These are phyloP conservation scores for Bufo bufo DNA, from an alignment of 2,113 vertebrate species.

Conservation along the genomic window DNA sequence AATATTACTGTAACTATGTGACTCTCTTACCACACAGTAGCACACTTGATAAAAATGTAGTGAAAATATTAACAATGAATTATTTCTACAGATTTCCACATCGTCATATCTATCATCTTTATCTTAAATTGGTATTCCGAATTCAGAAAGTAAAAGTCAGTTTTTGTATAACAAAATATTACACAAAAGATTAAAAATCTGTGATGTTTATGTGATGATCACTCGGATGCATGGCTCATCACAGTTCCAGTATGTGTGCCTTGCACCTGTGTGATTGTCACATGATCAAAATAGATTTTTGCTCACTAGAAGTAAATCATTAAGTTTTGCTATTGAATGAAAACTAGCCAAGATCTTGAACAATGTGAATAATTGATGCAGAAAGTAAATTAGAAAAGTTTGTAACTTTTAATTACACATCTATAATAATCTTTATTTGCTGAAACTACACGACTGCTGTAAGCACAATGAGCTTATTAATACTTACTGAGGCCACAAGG, in stretches of 20 bases:
- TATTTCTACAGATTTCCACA: no score
- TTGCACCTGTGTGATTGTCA: background rate
- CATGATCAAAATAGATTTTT: background rate
- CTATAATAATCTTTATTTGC: background rate
- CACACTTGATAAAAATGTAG: no score
- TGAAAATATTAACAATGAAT: no score
- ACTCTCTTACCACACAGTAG: no score
- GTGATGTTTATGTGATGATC: background rate
- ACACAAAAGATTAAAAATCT: background rate
- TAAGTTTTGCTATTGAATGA: background rate
- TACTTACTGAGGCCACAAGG: slow-evolving; percentile 20
- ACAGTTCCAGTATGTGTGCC: no score
- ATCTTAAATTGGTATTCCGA: no score
- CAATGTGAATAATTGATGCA: background rate
- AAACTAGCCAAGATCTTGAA: background rate
- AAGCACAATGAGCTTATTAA: background rate
- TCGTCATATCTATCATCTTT: no score
- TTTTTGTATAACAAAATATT: no score
- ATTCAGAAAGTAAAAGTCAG: no score
- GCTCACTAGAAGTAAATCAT: background rate
- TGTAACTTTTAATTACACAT: background rate
- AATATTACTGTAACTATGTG: no score
- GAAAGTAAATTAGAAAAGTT: background rate
- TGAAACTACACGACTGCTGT: background rate
- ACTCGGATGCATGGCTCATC: no score